A percentile compares a stretch with the other conserved stretches of the same genome.
These are phyloP conservation scores for Elysia crispata DNA, from an alignment of 2,888 invertebrate species.

Conservation along the genomic window DNA sequence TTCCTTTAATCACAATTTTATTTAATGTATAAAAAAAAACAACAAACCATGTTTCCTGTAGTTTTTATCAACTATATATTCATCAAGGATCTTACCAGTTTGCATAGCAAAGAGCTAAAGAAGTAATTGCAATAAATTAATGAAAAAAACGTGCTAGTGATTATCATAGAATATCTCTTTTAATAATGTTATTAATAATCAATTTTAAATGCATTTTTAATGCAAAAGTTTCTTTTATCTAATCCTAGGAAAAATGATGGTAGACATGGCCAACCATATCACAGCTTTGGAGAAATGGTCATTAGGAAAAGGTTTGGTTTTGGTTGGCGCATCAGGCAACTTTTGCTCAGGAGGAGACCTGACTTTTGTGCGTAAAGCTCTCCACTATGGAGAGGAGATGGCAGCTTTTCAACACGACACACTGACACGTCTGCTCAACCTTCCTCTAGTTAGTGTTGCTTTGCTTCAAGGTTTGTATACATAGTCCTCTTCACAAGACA, in stretches of 20 bases:
- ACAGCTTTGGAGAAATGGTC: slow-evolving; percentile 78
- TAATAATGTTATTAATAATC: too few species aligned
- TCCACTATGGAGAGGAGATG: slow-evolving; percentile 77
- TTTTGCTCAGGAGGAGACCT: slow-evolving; percentile 81
- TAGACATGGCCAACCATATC: slow-evolving; percentile 78
- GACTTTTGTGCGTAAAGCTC: slow-evolving; percentile 74
- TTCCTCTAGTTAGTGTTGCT: slow-evolving; percentile 80
- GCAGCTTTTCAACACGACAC: slow-evolving; percentile 78
- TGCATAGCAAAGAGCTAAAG: too few species aligned
- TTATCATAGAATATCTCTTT: too few species aligned
- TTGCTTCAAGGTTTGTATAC: slow-evolving; percentile 77
- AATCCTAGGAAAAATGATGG: slow-evolving; percentile 80
- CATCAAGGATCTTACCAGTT: too few species aligned
- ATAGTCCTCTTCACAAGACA: background rate
- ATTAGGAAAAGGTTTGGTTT: slow-evolving; percentile 78
- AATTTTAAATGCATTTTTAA: too few species aligned
- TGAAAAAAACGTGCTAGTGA: too few species aligned
- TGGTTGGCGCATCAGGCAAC: slow-evolving; percentile 77
- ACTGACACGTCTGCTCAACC: slow-evolving; percentile 74
- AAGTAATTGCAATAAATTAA: too few species aligned
- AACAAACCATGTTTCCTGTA: too few species aligned
- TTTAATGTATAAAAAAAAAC: too few species aligned
- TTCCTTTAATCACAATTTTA: too few species aligned
- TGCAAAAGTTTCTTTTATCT: background rate
- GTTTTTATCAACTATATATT: too few species aligned